Conservation (phyloP, 2,797 vertebrate genomes). For the Varecia variegata region DNA sequence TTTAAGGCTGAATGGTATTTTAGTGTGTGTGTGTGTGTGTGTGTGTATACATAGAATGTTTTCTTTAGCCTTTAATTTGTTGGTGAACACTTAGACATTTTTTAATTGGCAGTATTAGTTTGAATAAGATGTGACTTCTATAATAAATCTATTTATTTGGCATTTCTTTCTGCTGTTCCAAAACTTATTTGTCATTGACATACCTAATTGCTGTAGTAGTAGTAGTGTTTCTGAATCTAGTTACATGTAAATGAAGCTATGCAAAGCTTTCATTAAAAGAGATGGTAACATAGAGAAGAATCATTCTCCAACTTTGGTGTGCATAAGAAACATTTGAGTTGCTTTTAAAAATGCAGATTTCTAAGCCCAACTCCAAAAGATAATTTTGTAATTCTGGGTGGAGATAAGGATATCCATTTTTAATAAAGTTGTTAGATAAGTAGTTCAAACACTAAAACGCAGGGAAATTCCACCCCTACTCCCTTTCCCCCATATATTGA, state of each 20-base stretch:
- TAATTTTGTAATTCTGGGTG: background rate
- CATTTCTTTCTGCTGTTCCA: background rate
- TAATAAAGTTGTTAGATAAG: background rate
- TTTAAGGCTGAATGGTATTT: background rate
- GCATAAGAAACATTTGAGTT: background rate
- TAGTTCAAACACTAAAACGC: background rate
- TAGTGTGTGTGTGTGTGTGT: background rate
- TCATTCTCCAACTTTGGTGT: background rate
- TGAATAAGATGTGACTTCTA: background rate
- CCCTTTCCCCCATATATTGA: background rate
- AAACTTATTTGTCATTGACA: background rate
- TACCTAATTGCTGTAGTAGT: background rate
- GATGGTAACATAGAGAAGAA: background rate
- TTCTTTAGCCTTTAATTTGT: background rate
- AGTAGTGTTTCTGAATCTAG: background rate
- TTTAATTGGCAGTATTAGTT: background rate
- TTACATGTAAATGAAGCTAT: background rate
- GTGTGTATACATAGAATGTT: too few species aligned
- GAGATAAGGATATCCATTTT: background rate
- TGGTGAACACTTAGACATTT: background rate
- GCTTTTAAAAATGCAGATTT: conserved; percentile 7
- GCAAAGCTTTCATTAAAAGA: background rate
- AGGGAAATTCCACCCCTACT: rapidly evolving
- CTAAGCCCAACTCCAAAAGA: background rate
- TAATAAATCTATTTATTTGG: background rate